These are phyloP conservation scores for Platorchestia sp. DNA, from an alignment of 1,140 invertebrate genomes.

Conservation along the genomic window DNA sequence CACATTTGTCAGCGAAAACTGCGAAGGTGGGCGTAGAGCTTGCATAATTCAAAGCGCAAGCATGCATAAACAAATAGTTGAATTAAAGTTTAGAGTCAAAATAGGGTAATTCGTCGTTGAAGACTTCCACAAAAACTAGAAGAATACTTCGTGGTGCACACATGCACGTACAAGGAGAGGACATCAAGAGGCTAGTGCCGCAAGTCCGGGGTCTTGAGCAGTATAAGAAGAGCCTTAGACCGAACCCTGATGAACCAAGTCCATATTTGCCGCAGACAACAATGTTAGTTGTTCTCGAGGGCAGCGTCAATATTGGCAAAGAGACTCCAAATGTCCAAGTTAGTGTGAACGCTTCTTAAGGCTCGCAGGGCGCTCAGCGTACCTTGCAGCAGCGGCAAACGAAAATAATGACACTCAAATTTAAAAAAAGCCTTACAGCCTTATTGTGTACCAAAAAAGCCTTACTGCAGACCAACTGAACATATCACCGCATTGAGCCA, in stretches of 20 bases:
- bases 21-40: not conserved
- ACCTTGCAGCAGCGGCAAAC: not conserved
- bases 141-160: not conserved
- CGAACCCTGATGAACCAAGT: slow-evolving; percentile 15
- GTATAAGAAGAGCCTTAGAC: not conserved
- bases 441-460: not conserved
- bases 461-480: not conserved
- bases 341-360: slow-evolving; percentile 5
- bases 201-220: not conserved
- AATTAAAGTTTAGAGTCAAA: not conserved
- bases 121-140: not conserved
- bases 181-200: not conserved
- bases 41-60: not conserved
- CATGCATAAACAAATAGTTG: not conserved
- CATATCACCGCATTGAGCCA: not conserved
- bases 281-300: slow-evolving; percentile 18
- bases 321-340: slow-evolving; percentile 37
- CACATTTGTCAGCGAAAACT: not conserved
- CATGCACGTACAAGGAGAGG: not conserved
- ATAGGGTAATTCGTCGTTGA: not conserved
- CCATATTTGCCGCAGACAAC: slow-evolving; percentile 20
- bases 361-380: not conserved
- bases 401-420: not conserved
- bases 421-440: not conserved
- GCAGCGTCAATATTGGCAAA: slow-evolving; percentile 28